Conservation (phyloP, 2,888 invertebrate genomes). For the Toxonevra muliebris region DNA sequence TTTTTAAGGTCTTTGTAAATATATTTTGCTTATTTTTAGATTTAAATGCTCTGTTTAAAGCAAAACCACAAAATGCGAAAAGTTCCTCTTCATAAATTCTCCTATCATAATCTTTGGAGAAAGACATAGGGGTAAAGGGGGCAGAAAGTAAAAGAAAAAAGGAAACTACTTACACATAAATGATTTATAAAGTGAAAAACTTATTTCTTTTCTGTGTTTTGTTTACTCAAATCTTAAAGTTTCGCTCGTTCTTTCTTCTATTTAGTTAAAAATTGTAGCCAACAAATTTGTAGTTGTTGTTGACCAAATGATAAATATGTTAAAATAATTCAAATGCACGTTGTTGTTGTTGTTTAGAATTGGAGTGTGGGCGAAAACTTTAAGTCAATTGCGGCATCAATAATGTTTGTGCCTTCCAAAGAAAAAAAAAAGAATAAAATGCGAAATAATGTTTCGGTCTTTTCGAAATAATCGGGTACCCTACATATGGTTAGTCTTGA, state of each 20-base stretch:
- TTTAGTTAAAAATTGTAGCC: no score
- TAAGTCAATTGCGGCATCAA: background rate
- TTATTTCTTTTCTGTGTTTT: background rate
- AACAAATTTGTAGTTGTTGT: no score
- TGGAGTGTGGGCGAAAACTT: background rate
- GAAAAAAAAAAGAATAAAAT: background rate
- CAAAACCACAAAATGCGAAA: no score
- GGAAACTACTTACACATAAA: slow-evolving; percentile 3
- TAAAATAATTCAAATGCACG: slow-evolving; percentile 11
- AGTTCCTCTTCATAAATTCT: no score
- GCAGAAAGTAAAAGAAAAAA: background rate
- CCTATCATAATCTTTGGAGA: no score
- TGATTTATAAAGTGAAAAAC: slow-evolving; percentile 20
- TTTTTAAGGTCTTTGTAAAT: no score
- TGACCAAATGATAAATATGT: slow-evolving; percentile 9
- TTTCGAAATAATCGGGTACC: no score
- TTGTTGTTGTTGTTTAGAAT: background rate
- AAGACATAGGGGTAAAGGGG: no score
- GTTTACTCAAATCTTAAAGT: background rate
- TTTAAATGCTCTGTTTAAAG: no score
- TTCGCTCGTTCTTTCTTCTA: background rate
- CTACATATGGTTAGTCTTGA: no score
- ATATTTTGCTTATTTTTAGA: no score
- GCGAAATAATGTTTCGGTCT: background rate
- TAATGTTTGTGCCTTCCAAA: no score